These are phyloP conservation scores for Drosophila lowei DNA, from an alignment of 1,140 invertebrate genomes.

Conservation along the genomic window DNA sequence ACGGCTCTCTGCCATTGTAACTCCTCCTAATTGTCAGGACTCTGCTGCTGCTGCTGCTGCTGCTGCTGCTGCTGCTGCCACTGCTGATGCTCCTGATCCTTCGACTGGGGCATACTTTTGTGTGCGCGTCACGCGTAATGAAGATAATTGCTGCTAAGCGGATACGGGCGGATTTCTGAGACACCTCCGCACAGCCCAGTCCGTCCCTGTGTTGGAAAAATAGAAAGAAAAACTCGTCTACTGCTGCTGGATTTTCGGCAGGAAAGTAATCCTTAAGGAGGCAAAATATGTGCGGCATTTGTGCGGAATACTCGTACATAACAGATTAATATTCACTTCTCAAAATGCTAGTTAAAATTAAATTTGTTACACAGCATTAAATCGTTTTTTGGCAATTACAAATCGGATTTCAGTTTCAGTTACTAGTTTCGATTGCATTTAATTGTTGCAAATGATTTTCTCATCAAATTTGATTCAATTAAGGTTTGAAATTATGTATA, in stretches of 20 bases:
- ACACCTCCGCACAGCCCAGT: slow-evolving; percentile 28
- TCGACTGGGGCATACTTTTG: slow-evolving; percentile 60
- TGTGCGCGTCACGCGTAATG: slow-evolving; percentile 65
- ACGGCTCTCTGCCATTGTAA: background rate
- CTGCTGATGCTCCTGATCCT: slow-evolving; percentile 44
- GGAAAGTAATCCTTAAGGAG: background rate
- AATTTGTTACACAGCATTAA: too few relatives aligned
- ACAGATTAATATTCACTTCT: too few relatives aligned
- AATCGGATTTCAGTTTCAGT: slow-evolving; percentile 4
- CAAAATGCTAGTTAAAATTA: too few relatives aligned
- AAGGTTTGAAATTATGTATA: slow-evolving; percentile 6
- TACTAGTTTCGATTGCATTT: background rate
- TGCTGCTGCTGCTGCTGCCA: slow-evolving; percentile 38
- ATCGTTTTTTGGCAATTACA: background rate
- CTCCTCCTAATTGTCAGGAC: slow-evolving; percentile 59
- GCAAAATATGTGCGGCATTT: too few relatives aligned
- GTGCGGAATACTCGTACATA: too few relatives aligned
- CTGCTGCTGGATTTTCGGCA: background rate
- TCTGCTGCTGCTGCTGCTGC: slow-evolving; percentile 36
- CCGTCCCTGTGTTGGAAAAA: background rate
- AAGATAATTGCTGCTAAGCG: slow-evolving; percentile 81
- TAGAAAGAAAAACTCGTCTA: background rate
- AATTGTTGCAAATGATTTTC: background rate
- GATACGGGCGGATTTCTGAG: slow-evolving; percentile 69
- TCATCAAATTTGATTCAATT: slow-evolving; percentile 8